Base-by-base conservation (phyloP, 2,888 invertebrate genomes). In the Leucophora obtusa region DNA sequence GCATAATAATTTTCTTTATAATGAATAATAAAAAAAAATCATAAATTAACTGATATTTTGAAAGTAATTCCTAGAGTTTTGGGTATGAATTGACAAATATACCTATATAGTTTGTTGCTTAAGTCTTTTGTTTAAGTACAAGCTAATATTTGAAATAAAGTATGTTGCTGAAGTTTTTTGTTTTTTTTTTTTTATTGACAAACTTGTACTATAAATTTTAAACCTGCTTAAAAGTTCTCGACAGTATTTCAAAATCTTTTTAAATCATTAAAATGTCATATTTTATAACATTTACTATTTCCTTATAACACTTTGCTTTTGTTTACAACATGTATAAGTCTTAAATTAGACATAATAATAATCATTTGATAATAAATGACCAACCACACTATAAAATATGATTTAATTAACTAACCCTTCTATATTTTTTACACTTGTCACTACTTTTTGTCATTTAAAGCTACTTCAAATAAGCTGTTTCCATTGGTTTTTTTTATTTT, bases 1-100 rank as follows among this genome's bases (percentile, higher is more conserved):
- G 53, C 17, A 53, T 53, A 53, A 53, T 53, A 53, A 11, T 38
- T 38, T 38, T 38, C 38, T 38, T 38, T 38, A 38, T 14, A 38
- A 11, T 38, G 38, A 38, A 38, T 2, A 38, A 11, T 1, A 35
- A 35, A 2, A 35, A 1, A 10, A 38, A 38, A 1, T 6, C 3
- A 28, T 6, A 28, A 28, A 28, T 28, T 28, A 10, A 38, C 11
- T 11, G 38, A 14, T 38, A 4, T 38, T 38, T 38, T 38, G 38
- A 38, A 38, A 38, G 38, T 11, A 38, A 38, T 38, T 9, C 11
- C 38, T 11, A 38, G 38, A 38, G 14, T 38, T 38, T 38, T 11
- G 10, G 10, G 1, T 38, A 38, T 38, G 14, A 38, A 14, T 38
- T 38, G 4, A 38, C 38, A 38, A 11, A 11, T 1, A 14, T n/a